Evolutionary conservation across 2,888 invertebrate species (phyloP).

Genomic region (Polietes domitor): DNA sequence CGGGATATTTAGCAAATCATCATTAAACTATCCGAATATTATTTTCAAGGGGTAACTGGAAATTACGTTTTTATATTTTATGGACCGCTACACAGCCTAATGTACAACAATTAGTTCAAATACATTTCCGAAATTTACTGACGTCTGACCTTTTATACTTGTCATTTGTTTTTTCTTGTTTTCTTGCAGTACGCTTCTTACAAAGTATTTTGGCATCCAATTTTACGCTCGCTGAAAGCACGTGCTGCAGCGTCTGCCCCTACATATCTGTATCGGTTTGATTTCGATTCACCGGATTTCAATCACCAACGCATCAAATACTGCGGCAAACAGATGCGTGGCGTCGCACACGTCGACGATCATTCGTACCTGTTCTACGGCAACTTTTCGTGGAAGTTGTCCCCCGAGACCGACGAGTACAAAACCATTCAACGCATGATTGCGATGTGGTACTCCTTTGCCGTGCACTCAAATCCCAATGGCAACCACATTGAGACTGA

Average conservation of each 20-base stretch:
- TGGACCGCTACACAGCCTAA: too few species aligned
- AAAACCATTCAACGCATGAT: constrained; percentile 78
- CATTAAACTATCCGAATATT: too few species aligned
- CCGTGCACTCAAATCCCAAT: constrained; percentile 76
- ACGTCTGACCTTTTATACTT: too few species aligned
- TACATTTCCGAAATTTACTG: too few species aligned
- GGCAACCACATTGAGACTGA: constrained; percentile 68
- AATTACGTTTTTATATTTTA: too few species aligned
- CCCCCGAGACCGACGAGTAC: constrained; percentile 75
- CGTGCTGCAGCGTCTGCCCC: constrained; percentile 71
- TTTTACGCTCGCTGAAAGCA: constrained; percentile 72
- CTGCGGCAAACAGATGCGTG: constrained; percentile 75
- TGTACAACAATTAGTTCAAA: too few species aligned
- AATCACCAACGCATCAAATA: constrained; percentile 77
- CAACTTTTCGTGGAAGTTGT: constrained; percentile 73
- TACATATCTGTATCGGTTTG: constrained; percentile 79
- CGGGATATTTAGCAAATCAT: too few species aligned
- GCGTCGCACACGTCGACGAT: constrained; percentile 79
- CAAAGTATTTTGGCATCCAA: constrained; percentile 79
- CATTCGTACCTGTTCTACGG: constrained; percentile 79
- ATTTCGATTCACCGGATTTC: constrained; percentile 78
- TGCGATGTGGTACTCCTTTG: constrained; percentile 77
- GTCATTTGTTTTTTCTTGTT: constrained; percentile 29
- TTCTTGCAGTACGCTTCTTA: constrained; percentile 76
- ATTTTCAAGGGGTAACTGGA: too few species aligned